A percentile compares a stretch with the other conserved stretches of the same genome.
phyloP scores from a whole-genome alignment of 2,888 invertebrate genomes.

The Hydrotaea diabolus region DNA sequence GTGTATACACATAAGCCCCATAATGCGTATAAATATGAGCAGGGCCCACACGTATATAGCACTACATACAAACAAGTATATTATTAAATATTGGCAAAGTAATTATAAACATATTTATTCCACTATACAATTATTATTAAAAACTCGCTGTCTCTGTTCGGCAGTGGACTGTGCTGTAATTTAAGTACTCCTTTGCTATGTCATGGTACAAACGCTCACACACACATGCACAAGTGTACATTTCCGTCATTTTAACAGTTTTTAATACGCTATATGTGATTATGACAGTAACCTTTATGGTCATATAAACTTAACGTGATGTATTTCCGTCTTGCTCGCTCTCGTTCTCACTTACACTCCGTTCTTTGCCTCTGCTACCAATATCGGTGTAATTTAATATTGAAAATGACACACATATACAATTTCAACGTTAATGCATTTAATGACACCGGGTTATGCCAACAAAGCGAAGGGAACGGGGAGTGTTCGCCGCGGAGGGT shows the following conservation, averaged over 20 bases:
- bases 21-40: neutral
- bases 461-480: neutral
- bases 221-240: neutral
- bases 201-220: neutral
- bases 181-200: neutral
- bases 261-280: conserved; percentile 29
- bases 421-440: conserved; percentile 40
- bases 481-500: neutral
- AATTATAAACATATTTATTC: conserved; percentile 45
- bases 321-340: neutral
- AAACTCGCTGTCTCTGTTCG: neutral
- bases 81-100: conserved; percentile 56
- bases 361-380: neutral
- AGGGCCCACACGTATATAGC: neutral
- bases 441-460: conserved; percentile 12
- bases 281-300: conserved; percentile 48
- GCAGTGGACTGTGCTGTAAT: conserved; percentile 9
- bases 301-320: neutral
- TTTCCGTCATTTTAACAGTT: conserved; percentile 10
- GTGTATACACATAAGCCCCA: neutral
- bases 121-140: conserved; percentile 15
- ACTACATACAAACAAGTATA: neutral
- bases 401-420: conserved; percentile 42
- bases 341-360: neutral
- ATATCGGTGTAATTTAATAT: conserved; percentile 29